These are phyloP conservation scores for Gymnosoma rotundatum DNA, from an alignment of 2,888 invertebrate genomes.

Conservation along the genomic window DNA sequence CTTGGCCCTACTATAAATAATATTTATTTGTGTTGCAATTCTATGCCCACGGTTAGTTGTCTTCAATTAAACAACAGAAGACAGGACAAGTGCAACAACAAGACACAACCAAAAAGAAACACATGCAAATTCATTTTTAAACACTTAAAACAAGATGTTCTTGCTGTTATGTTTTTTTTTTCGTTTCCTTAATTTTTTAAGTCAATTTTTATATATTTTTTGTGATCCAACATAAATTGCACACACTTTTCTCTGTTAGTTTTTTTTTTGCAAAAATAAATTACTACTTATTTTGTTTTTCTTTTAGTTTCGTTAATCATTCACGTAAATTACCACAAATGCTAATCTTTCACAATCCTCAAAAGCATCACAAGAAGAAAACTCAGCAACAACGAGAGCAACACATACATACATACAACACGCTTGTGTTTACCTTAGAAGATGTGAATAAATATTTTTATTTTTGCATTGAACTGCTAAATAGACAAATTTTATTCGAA, in stretches of 20 bases:
- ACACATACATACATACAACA: slow-evolving; percentile 12
- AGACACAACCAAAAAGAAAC: neutral
- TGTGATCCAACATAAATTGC: neutral
- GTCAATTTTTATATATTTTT: neutral
- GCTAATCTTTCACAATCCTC: slow-evolving; percentile 60
- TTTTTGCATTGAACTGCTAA: slow-evolving; percentile 37
- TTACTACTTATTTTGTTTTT: slow-evolving; percentile 30
- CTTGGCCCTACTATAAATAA: neutral
- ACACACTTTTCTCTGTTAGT: slow-evolving; percentile 3
- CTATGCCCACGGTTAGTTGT: slow-evolving; percentile 17
- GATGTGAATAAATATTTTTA: slow-evolving; percentile 9
- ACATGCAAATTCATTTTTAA: slow-evolving; percentile 40
- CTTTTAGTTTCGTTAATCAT: slow-evolving; percentile 47
- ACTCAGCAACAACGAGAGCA: slow-evolving; percentile 37
- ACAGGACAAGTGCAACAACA: slow-evolving; percentile 46
- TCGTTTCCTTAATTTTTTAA: slow-evolving; percentile 19
- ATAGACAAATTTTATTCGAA: slow-evolving; percentile 44
- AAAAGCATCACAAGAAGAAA: slow-evolving; percentile 43
- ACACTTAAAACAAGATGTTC: slow-evolving; percentile 20
- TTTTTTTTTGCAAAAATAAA: slow-evolving; percentile 9
- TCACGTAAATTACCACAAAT: slow-evolving; percentile 67
- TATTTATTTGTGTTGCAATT: slow-evolving; percentile 7
- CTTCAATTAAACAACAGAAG: slow-evolving; percentile 41
- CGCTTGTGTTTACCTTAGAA: neutral
- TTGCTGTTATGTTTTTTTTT: slow-evolving; percentile 2